phyloP scores from a whole-genome alignment of 2,888 invertebrate genomes.

The Adelognathus sp. region DNA sequence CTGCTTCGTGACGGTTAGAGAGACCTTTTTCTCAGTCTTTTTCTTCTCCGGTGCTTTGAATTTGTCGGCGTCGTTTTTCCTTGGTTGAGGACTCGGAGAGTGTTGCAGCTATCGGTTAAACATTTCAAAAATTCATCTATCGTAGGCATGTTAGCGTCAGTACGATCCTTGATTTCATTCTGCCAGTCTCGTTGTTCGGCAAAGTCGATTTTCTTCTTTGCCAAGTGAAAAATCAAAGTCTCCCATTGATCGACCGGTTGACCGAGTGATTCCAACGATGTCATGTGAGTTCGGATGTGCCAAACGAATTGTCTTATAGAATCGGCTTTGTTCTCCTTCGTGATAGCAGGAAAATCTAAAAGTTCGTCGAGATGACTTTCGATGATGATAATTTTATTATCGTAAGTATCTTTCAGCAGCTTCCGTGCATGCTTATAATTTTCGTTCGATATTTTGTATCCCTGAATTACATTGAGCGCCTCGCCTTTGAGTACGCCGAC shows the following conservation, averaged over 20 bases:
- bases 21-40: constrained; percentile 22
- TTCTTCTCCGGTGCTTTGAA: neutral
- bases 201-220: constrained; percentile 64
- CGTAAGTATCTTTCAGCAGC: constrained; percentile 50
- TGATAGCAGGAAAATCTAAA: constrained; percentile 50
- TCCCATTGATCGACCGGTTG: constrained; percentile 66
- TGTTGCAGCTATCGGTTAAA: constrained; percentile 47
- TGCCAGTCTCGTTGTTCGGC: constrained; percentile 64
- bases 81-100: constrained; percentile 30
- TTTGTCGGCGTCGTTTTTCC: constrained; percentile 23
- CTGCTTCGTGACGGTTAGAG: constrained; percentile 12
- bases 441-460: constrained; percentile 30
- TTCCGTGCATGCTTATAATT: constrained; percentile 44
- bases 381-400: constrained; percentile 60
- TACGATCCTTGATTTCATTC: constrained; percentile 42
- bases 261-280: constrained; percentile 60
- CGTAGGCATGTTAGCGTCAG: constrained; percentile 52
- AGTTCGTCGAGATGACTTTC: constrained; percentile 59
- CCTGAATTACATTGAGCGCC: constrained; percentile 35
- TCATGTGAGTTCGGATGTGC: constrained; percentile 48
- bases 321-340: constrained; percentile 41
- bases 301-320: constrained; percentile 55
- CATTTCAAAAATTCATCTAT: constrained; percentile 53
- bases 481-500: constrained; percentile 33
- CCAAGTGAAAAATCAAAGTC: constrained; percentile 61